Base-by-base conservation (phyloP, 1,140 invertebrate species). In the Ceratina calcarata region DNA sequence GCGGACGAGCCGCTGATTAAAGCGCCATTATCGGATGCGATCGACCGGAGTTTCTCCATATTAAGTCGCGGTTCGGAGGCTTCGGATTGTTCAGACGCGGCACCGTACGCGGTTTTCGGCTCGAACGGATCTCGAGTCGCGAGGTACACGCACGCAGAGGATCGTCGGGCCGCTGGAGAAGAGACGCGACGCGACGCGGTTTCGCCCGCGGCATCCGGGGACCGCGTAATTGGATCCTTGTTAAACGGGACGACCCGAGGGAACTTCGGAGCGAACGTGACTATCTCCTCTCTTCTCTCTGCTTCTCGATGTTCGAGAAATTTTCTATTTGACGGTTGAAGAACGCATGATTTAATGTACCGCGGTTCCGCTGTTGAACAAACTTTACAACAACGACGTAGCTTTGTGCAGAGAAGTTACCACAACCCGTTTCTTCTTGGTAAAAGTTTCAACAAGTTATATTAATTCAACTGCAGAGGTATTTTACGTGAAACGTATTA, bases 161-260 rank as follows among this genome's bases (percentile, higher is more conserved):
- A 53, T 53, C 13, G 55, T 16, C 12, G 8, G 45, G 4, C 22
- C n/a, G 3, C 18, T 0, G 45, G 13, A 45, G 37, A 45, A 45
- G 37, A 45, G 37, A 45, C 37, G 15, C 45, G 65, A 32, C 27
- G 27, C 27, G 0, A 7, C 32, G 57, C 7, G 37, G 53, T 77
- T 51, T 37, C 15, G 49, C 51, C 62, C 72, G 51, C 62, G 72
- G 72, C 37, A 65, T 0, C 20, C 16, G 22, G 7, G 8, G 16
- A 10, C 22, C 16, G 37, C 64, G 64, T 76, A 76, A 76, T 76
- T 76, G 73, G 73, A 76, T 49, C 27, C 73, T 76, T 76, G 73
- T 66, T 32, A 55, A 32, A 57, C 22, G 13, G 16, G n/a, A 4
- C 32, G 55, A 45, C 60, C 18, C 16, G 16, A 20, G 24, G 20